These are phyloP conservation scores for Epicauta chinensis DNA, from an alignment of 1,140 invertebrate species.

Conservation along the genomic window DNA sequence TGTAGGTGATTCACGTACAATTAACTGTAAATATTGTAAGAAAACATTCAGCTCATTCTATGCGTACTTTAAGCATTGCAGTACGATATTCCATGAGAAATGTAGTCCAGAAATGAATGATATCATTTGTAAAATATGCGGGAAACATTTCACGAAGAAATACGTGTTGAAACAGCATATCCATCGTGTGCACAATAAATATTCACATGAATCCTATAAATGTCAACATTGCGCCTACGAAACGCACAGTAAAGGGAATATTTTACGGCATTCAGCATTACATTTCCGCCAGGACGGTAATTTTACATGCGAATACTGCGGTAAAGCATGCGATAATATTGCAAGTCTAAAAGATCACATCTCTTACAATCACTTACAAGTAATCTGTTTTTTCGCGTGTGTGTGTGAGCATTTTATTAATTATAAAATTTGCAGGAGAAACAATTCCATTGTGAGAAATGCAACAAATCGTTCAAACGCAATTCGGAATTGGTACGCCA, in stretches of 20 bases:
- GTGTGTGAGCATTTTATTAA: background rate
- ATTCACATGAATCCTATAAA: slow-evolving; percentile 30
- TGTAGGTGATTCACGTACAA: slow-evolving; percentile 10
- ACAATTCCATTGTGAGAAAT: slow-evolving; percentile 18
- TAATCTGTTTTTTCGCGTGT: background rate
- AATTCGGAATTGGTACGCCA: slow-evolving; percentile 21
- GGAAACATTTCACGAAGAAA: slow-evolving; percentile 37
- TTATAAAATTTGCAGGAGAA: slow-evolving; percentile 10
- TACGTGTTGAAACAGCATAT: slow-evolving; percentile 39
- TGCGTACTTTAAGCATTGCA: slow-evolving; percentile 34
- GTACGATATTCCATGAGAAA: slow-evolving; percentile 34
- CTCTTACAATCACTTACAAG: slow-evolving; percentile 18
- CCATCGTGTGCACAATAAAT: slow-evolving; percentile 38
- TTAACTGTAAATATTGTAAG: slow-evolving; percentile 20
- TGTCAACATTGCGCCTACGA: slow-evolving; percentile 40
- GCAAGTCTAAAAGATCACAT: slow-evolving; percentile 21
- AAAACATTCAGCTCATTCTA: slow-evolving; percentile 15
- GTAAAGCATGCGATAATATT: slow-evolving; percentile 38
- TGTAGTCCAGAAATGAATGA: slow-evolving; percentile 38
- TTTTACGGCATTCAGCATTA: slow-evolving; percentile 38
- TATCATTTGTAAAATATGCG: slow-evolving; percentile 37
- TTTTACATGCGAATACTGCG: slow-evolving; percentile 41
- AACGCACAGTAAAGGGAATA: slow-evolving; percentile 37
- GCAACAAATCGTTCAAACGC: slow-evolving; percentile 23
- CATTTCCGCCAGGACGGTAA: slow-evolving; percentile 37